Evolutionary conservation across 2,797 vertebrate species (phyloP).

Genomic region (Ptychadena robeensis): DNA sequence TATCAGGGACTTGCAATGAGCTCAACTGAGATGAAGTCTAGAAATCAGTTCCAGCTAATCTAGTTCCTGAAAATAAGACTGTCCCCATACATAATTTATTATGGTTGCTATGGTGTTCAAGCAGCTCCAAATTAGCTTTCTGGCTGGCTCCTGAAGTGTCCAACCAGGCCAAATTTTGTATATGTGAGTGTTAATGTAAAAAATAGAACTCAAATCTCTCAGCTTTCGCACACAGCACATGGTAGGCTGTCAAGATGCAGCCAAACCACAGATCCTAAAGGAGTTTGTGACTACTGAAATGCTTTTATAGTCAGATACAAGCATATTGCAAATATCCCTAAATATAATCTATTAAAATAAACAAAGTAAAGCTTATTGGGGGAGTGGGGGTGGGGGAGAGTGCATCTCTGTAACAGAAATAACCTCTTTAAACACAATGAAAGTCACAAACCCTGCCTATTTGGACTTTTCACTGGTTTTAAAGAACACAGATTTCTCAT

Average conservation of each 20-base stretch:
- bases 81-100: slow-evolving; percentile 56
- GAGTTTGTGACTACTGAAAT: background rate
- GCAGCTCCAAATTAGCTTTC: slow-evolving; percentile 47
- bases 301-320: background rate
- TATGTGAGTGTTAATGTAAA: slow-evolving; percentile 32
- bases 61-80: slow-evolving; percentile 43
- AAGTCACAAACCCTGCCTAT: too few relatives aligned
- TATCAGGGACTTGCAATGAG: slow-evolving; percentile 43
- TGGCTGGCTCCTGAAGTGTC: slow-evolving; percentile 42
- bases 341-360: too few relatives aligned
- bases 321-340: background rate
- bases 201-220: slow-evolving; percentile 20
- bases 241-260: slow-evolving; percentile 7
- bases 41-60: slow-evolving; percentile 40
- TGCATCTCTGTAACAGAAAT: too few relatives aligned
- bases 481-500: too few relatives aligned
- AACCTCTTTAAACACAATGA: too few relatives aligned
- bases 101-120: slow-evolving; percentile 53
- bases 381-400: too few relatives aligned
- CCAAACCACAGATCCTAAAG: background rate
- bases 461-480: too few relatives aligned
- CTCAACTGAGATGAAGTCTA: slow-evolving; percentile 36
- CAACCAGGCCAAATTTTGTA: slow-evolving; percentile 37
- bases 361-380: too few relatives aligned
- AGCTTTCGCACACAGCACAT: slow-evolving; percentile 1